phyloP scores from a whole-genome alignment of 1,140 invertebrate genomes.

The Heliconius melpomene region DNA sequence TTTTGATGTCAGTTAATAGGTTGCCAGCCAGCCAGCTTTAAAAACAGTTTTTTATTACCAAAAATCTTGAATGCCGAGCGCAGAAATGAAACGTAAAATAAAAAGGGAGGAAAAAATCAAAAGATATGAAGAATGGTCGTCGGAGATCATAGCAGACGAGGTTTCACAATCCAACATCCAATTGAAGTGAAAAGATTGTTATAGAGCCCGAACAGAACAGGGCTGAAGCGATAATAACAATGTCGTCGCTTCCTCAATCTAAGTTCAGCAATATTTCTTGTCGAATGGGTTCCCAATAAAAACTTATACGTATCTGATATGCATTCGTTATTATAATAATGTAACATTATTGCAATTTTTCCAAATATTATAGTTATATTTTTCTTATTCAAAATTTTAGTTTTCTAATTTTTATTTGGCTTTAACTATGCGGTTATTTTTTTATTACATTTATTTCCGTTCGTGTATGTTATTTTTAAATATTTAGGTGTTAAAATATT shows the following conservation, averaged over 20 bases:
- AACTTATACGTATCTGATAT: constrained; percentile 43
- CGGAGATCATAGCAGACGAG: constrained; percentile 61
- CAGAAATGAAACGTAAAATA: constrained; percentile 16
- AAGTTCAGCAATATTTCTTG: constrained; percentile 69
- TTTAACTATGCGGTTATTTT: too few species aligned
- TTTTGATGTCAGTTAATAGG: constrained; percentile 30
- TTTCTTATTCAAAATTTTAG: neutral
- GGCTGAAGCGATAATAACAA: constrained; percentile 72
- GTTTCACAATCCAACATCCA: constrained; percentile 59
- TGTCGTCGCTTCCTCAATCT: constrained; percentile 73
- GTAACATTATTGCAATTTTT: neutral
- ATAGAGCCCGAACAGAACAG: constrained; percentile 51
- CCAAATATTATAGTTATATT: neutral
- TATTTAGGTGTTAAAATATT: too few species aligned
- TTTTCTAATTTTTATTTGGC: too few species aligned
- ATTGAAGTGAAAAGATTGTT: constrained; percentile 66
- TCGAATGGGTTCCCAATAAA: constrained; percentile 56
- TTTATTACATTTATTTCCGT: too few species aligned
- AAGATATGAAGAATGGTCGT: constrained; percentile 43
- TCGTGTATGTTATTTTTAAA: too few species aligned
- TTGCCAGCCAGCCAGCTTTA: constrained; percentile 1
- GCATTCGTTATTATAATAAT: constrained; percentile 1
- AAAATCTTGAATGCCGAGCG: neutral
- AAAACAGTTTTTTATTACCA: constrained; percentile 24
- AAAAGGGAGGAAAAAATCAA: constrained; percentile 50